Conservation (phyloP, 2,113 vertebrate genomes). For the Saccopteryx leptura region DNA sequence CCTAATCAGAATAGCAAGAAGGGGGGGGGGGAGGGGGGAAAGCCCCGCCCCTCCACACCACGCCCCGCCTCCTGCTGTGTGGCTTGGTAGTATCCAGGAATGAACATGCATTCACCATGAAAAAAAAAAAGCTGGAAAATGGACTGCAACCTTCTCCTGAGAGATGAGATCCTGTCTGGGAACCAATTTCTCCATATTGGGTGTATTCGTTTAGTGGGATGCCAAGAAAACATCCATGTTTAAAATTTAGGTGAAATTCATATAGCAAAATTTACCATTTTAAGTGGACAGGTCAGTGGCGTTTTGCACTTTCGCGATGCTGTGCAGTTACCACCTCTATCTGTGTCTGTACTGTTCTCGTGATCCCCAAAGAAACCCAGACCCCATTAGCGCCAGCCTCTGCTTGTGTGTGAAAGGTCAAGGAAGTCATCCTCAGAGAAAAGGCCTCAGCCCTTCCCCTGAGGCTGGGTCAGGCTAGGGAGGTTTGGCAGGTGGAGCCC, state of each 20-base stretch:
- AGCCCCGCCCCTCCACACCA: no score
- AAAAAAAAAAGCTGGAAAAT: neutral
- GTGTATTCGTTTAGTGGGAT: neutral
- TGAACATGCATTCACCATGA: fast-evolving
- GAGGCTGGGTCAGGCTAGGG: neutral
- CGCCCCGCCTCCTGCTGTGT: no score
- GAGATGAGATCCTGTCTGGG: neutral
- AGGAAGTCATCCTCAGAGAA: neutral
- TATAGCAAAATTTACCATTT: neutral
- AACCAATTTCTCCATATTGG: fast-evolving
- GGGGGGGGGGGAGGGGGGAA: no score
- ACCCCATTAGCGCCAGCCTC: neutral
- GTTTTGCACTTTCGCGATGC: neutral
- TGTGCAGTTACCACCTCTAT: neutral
- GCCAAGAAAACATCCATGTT: neutral
- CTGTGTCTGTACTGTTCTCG: neutral
- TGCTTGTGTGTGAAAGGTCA: neutral
- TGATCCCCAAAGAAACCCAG: neutral
- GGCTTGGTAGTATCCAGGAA: fast-evolving
- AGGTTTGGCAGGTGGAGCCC: neutral
- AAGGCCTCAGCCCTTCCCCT: neutral
- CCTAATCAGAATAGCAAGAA: neutral
- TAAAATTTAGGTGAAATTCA: neutral
- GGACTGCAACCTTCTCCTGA: no score
- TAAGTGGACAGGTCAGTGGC: neutral